Evolutionary conservation across 2,113 vertebrate genomes (phyloP).

Genomic region (Xenopus laevis): DNA sequence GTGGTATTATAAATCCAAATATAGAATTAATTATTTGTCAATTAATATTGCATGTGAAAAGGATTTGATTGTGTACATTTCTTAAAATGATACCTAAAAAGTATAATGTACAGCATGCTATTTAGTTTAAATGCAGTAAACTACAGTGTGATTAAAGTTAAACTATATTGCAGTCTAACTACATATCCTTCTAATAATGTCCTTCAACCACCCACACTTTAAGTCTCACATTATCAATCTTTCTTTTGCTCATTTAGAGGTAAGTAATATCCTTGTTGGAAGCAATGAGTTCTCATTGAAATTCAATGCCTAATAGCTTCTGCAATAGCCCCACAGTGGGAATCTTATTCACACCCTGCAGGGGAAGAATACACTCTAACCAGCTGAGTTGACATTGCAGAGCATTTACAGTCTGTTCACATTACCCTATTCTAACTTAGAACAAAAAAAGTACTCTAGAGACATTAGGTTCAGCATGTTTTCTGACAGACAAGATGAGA

Average conservation of each 20-base stretch:
- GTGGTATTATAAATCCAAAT: too few species aligned
- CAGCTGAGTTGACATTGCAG: slow-evolving; percentile 36
- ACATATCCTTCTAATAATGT: neutral
- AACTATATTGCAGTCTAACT: neutral
- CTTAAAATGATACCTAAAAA: too few species aligned
- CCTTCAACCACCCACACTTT: neutral
- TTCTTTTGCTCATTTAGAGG: slow-evolving; percentile 35
- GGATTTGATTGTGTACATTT: too few species aligned
- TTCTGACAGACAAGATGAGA: slow-evolving; percentile 42
- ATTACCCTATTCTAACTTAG: slow-evolving; percentile 43
- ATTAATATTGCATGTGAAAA: too few species aligned
- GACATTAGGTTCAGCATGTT: slow-evolving; percentile 41
- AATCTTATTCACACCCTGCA: slow-evolving; percentile 45
- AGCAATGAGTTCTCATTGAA: slow-evolving; percentile 29
- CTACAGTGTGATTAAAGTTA: neutral
- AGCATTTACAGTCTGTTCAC: slow-evolving; percentile 46
- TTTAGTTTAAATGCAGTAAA: too few species aligned
- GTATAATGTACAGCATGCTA: too few species aligned
- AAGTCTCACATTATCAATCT: slow-evolving; percentile 18
- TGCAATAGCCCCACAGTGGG: slow-evolving; percentile 42
- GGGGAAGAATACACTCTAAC: slow-evolving; percentile 43
- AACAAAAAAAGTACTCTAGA: slow-evolving; percentile 44
- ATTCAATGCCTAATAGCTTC: slow-evolving; percentile 39
- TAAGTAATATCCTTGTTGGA: slow-evolving; percentile 34
- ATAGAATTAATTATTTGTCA: too few species aligned